A percentile compares a stretch with the other conserved stretches of the same genome.
Conservation (phyloP, 2,797 vertebrate species). For the Anabacerthia variegaticeps region DNA sequence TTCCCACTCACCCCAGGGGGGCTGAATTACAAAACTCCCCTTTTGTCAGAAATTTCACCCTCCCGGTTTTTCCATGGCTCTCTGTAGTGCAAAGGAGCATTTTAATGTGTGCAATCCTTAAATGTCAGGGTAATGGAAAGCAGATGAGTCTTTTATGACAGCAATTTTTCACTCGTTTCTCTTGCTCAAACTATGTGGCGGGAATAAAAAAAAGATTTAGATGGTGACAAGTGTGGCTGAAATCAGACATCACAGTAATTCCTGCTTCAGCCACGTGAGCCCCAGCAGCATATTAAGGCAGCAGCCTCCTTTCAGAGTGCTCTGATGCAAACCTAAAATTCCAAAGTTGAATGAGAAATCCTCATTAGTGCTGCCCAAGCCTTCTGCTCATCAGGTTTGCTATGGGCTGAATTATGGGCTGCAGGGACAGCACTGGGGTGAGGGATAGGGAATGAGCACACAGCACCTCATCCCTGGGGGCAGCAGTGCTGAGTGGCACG, state of each 20-base stretch:
- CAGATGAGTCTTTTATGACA: constrained; percentile 7
- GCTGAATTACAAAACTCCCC: background rate
- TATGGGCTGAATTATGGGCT: background rate
- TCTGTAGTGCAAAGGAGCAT: background rate
- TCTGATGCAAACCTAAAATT: background rate
- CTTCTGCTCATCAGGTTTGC: background rate
- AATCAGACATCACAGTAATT: background rate
- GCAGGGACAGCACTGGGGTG: background rate
- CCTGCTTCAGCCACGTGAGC: background rate
- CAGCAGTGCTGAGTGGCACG: accelerated
- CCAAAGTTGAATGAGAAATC: background rate
- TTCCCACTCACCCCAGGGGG: background rate
- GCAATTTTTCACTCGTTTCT: background rate
- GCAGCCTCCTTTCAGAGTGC: background rate
- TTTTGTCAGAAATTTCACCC: background rate
- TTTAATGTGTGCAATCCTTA: constrained; percentile 11
- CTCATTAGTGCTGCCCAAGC: background rate
- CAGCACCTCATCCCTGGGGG: background rate
- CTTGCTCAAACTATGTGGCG: background rate
- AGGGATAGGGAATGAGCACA: background rate
- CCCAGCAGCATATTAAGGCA: background rate
- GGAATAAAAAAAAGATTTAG: background rate
- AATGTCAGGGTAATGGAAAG: constrained; percentile 1
- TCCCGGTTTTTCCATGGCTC: background rate
- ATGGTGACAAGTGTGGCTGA: background rate